phyloP scores from a whole-genome alignment of 2,113 vertebrate genomes.

The Corvus moneduloides region DNA sequence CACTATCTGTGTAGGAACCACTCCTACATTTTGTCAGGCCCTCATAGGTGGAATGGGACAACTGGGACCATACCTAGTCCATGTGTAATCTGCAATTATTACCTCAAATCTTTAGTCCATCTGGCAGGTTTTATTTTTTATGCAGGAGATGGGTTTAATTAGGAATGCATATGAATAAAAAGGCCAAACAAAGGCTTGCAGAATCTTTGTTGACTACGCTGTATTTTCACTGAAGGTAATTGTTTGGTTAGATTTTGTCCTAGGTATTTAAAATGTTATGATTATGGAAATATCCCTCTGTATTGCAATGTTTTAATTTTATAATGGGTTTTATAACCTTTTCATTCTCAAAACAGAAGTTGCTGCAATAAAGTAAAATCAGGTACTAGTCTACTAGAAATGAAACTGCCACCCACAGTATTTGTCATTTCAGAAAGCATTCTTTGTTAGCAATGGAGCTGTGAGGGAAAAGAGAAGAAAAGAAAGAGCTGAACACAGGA shows the following conservation, averaged over 20 bases:
- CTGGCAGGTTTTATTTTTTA: slow-evolving; percentile 28
- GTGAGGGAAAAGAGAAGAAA: not conserved
- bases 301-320: not conserved
- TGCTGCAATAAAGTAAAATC: not conserved
- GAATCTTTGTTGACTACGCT: not conserved
- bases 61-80: not conserved
- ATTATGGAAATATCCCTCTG: not conserved
- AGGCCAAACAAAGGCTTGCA: not conserved
- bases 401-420: not conserved
- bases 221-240: not conserved
- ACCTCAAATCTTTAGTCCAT: not conserved
- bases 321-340: not conserved
- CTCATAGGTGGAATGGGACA: not conserved
- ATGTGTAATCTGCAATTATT: slow-evolving; percentile 35
- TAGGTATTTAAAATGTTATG: not conserved
- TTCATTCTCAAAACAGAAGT: not conserved
- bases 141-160: not conserved
- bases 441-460: not conserved
- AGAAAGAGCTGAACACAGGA: not conserved
- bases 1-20: not conserved
- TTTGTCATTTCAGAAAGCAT: not conserved
- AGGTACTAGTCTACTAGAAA: not conserved
- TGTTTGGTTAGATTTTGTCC: not conserved
- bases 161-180: not conserved
- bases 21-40: not conserved